Conservation (phyloP, 2,113 vertebrate genomes). For the Ascaphus truei region DNA sequence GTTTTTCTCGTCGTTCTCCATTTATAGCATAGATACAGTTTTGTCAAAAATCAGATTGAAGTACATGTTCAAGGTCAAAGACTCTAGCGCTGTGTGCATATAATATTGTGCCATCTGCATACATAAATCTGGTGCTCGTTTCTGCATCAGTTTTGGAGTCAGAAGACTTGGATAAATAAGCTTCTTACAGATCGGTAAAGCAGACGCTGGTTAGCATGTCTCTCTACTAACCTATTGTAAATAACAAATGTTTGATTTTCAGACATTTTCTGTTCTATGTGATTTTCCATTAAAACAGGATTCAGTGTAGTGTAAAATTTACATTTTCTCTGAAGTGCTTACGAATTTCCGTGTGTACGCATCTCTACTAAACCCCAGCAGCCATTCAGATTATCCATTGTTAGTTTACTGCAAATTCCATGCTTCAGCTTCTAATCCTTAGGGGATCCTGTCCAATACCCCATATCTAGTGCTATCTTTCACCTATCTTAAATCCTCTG, state of each 20-base stretch:
- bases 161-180: too few relatives aligned
- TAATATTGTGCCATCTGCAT: too few relatives aligned
- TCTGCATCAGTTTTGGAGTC: too few relatives aligned
- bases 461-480: slow-evolving; percentile 5
- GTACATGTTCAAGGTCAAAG: too few relatives aligned
- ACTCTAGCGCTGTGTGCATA: too few relatives aligned
- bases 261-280: slow-evolving; percentile 10
- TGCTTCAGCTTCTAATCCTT: neutral
- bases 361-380: neutral
- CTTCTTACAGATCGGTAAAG: too few relatives aligned
- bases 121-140: too few relatives aligned
- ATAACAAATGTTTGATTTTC: slow-evolving; percentile 19
- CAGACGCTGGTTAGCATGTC: too few relatives aligned
- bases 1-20: too few relatives aligned
- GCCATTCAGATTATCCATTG: slow-evolving; percentile 5
- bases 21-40: too few relatives aligned
- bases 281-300: slow-evolving; percentile 20
- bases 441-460: neutral
- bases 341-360: neutral
- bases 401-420: slow-evolving; percentile 36
- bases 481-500: neutral
- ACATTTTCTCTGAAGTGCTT: slow-evolving; percentile 25
- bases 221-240: neutral
- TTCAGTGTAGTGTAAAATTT: slow-evolving; percentile 28
- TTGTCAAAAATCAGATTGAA: too few relatives aligned